phyloP scores from a whole-genome alignment of 2,113 vertebrate genomes.

The Neodon shergylaensis region DNA sequence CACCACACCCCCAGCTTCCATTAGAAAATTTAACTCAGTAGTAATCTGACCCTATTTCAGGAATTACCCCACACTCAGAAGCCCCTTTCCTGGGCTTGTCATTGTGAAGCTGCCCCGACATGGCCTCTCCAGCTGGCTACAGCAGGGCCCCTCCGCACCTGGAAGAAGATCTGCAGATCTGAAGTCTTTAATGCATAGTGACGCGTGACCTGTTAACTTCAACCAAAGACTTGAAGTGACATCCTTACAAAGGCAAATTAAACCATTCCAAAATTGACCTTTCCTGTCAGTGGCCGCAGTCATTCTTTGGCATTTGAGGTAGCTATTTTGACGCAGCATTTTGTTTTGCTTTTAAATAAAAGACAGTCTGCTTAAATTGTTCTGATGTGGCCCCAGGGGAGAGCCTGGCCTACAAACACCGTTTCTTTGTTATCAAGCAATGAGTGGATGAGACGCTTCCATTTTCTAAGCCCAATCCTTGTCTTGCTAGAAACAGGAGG shows the following conservation, averaged over 20 bases:
- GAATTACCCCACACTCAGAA: neutral
- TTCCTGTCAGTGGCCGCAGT: neutral
- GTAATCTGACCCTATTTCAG: neutral
- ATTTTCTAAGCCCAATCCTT: neutral
- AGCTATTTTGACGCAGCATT: neutral
- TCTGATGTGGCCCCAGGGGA: neutral
- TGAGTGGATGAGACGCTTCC: rapidly evolving
- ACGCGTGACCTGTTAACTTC: neutral
- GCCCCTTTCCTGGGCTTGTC: neutral
- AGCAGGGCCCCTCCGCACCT: too few relatives aligned
- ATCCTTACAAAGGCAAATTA: neutral
- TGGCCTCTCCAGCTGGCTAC: neutral
- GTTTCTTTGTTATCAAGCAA: neutral
- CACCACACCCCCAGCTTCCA: neutral
- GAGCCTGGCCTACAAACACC: neutral
- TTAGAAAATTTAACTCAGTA: neutral
- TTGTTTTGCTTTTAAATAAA: neutral
- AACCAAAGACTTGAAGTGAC: neutral
- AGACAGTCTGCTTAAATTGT: neutral
- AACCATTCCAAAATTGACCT: neutral
- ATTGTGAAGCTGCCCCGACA: too few relatives aligned
- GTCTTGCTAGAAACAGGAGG: neutral
- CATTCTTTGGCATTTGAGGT: neutral
- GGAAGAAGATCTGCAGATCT: neutral
- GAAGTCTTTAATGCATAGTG: neutral